Conservation (phyloP, 1,140 invertebrate genomes). For the Drosophila simulans region DNA sequence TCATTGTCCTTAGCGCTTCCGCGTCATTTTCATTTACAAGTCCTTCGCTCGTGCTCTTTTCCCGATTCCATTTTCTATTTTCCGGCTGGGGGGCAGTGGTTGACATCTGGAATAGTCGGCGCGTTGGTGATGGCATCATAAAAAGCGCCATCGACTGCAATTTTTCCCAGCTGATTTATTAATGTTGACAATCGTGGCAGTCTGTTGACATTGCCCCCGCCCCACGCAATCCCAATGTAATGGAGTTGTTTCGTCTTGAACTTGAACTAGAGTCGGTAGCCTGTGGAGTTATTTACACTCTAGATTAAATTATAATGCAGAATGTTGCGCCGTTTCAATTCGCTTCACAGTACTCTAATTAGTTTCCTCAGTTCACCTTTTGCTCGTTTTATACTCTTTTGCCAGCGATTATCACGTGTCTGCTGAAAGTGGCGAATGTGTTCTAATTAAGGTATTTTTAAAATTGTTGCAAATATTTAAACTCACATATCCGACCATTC, state of each 20-base stretch:
- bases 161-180: constrained; percentile 55
- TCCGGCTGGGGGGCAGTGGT: constrained; percentile 15
- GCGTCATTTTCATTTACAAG: constrained; percentile 56
- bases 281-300: constrained; percentile 11
- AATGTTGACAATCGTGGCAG: constrained; percentile 41
- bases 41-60: constrained; percentile 12
- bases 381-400: constrained; percentile 8
- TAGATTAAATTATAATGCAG: constrained; percentile 20
- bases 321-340: constrained; percentile 1
- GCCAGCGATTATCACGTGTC: constrained; percentile 31
- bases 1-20: constrained; percentile 53
- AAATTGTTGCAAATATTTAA: background rate
- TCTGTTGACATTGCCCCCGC: constrained; percentile 3
- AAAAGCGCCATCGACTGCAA: constrained; percentile 49
- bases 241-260: constrained; percentile 4
- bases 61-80: constrained; percentile 38
- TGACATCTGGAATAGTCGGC: constrained; percentile 45
- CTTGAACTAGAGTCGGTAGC: background rate
- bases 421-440: constrained; percentile 13
- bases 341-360: constrained; percentile 17
- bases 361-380: constrained; percentile 20
- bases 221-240: constrained; percentile 2
- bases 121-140: constrained; percentile 48
- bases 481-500: no score
- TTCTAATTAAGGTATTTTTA: constrained; percentile 12